Evolutionary conservation across 1,140 invertebrate genomes (phyloP).

Genomic region (Dinothrombium tinctorium): DNA sequence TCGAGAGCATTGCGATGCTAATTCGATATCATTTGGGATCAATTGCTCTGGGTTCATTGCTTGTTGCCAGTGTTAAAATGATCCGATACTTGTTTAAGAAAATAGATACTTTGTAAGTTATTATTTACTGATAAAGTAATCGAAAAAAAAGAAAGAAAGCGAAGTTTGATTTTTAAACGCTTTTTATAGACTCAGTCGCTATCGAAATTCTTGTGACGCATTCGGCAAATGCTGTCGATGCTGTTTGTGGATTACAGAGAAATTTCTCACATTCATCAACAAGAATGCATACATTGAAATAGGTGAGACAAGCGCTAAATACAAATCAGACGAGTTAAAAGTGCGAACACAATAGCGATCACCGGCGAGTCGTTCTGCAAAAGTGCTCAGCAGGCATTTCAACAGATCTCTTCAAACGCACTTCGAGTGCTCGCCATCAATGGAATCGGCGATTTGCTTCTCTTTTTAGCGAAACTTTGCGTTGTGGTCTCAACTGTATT

Average conservation of each 20-base stretch:
- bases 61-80: constrained; percentile 43
- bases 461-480: constrained; percentile 68
- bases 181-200: neutral
- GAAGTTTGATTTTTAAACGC: too few species aligned
- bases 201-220: neutral
- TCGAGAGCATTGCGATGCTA: constrained; percentile 29
- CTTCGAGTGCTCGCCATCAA: constrained; percentile 74
- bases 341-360: constrained; percentile 29
- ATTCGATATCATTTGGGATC: constrained; percentile 47
- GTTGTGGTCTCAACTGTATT: constrained; percentile 57
- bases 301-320: constrained; percentile 22
- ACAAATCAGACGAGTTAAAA: neutral
- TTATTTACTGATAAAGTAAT: constrained; percentile 22
- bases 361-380: constrained; percentile 41
- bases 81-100: constrained; percentile 31
- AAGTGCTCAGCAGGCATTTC: constrained; percentile 44
- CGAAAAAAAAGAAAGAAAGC: neutral
- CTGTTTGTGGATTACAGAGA: constrained; percentile 45
- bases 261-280: constrained; percentile 40
- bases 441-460: constrained; percentile 73
- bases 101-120: constrained; percentile 16
- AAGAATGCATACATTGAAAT: constrained; percentile 56
- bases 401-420: constrained; percentile 51
- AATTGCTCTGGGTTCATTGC: constrained; percentile 43
- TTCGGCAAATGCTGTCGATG: constrained; percentile 37